These are phyloP conservation scores for Peucedramus taeniatus DNA, from an alignment of 2,113 vertebrate species.

Conservation along the genomic window DNA sequence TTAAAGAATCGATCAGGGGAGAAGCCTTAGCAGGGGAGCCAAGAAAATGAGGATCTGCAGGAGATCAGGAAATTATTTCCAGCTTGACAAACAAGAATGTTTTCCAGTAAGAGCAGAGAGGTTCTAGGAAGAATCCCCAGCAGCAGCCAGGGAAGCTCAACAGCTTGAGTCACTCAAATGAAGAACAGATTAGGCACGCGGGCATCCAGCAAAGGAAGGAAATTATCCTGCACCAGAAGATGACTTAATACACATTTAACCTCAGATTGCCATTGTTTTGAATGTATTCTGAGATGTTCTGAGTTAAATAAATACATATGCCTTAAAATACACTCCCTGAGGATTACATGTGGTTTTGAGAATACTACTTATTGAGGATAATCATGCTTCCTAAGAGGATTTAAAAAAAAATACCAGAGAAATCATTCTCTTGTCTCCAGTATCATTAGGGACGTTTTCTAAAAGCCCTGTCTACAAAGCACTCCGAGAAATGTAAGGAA, in stretches of 20 bases:
- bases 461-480: background rate
- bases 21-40: background rate
- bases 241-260: slow-evolving; percentile 11
- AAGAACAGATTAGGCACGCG: slow-evolving; percentile 6
- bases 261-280: slow-evolving; percentile 28
- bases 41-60: slow-evolving; percentile 23
- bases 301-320: slow-evolving; percentile 9
- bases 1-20: background rate
- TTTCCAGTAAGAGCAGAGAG: slow-evolving; percentile 37
- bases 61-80: slow-evolving; percentile 26
- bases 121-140: slow-evolving; percentile 35
- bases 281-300: background rate
- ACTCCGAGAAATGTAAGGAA: slow-evolving; percentile 9
- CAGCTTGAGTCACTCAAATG: slow-evolving; percentile 15
- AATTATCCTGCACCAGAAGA: slow-evolving; percentile 29
- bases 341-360: slow-evolving; percentile 18
- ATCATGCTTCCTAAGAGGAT: slow-evolving; percentile 8
- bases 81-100: background rate
- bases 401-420: background rate
- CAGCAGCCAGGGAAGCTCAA: slow-evolving; percentile 39
- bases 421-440: background rate
- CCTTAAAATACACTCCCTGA: slow-evolving; percentile 16
- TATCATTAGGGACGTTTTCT: background rate
- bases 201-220: slow-evolving; percentile 41
- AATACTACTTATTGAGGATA: background rate